A percentile compares a stretch with the other conserved stretches of the same genome.
Conservation (phyloP, 2,888 invertebrate genomes). For the Melipona beecheii region DNA sequence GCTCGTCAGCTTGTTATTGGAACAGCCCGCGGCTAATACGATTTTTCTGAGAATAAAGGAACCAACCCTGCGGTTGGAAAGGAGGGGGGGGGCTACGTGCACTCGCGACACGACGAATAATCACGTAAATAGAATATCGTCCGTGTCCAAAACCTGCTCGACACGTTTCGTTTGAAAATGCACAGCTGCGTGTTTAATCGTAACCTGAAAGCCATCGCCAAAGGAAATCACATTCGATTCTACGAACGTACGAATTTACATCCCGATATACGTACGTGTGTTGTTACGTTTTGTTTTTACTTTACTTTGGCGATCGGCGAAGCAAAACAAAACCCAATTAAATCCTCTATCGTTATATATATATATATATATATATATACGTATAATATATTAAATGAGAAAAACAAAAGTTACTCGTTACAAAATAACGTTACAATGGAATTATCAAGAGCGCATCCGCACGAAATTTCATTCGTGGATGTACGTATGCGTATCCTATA, state of each 20-base stretch:
- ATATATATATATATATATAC: no score
- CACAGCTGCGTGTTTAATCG: no score
- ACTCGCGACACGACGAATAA: background rate
- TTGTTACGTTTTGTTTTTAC: background rate
- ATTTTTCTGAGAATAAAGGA: background rate
- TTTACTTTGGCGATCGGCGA: background rate
- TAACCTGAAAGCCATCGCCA: background rate
- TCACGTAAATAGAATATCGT: background rate
- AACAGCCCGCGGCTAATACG: background rate
- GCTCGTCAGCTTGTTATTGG: slow-evolving; percentile 1
- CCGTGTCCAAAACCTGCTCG: background rate
- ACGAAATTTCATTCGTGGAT: background rate
- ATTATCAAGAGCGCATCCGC: background rate
- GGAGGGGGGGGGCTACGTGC: background rate
- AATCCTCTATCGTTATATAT: background rate
- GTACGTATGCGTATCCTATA: no score
- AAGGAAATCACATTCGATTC: background rate
- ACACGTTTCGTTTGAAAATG: no score
- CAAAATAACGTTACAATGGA: background rate
- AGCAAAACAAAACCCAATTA: background rate
- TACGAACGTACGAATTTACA: no score
- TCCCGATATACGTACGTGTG: background rate
- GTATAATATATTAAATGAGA: background rate
- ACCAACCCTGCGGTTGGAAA: background rate
- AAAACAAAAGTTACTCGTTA: background rate